These are phyloP conservation scores for Apis florea DNA, from an alignment of 1,140 invertebrate genomes.

Conservation along the genomic window DNA sequence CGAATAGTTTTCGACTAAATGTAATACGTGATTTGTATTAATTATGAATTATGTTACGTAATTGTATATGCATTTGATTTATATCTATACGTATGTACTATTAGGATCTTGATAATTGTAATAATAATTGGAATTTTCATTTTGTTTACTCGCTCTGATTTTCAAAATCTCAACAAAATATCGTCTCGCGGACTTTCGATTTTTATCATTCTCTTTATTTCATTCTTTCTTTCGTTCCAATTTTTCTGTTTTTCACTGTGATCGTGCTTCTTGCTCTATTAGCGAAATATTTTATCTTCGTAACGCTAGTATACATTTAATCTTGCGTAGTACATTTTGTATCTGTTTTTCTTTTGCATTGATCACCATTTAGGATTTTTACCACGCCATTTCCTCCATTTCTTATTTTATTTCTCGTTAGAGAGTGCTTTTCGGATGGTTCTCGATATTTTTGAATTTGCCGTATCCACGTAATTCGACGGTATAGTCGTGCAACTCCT, in stretches of 20 bases:
- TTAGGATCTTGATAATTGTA: too few relatives aligned
- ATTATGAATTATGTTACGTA: too few relatives aligned
- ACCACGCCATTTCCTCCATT: neutral
- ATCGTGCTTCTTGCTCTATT: neutral
- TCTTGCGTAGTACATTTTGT: neutral
- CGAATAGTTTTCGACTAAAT: neutral
- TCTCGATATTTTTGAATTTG: neutral
- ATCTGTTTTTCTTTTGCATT: neutral
- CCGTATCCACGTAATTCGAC: constrained; percentile 4
- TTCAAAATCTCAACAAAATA: too few relatives aligned
- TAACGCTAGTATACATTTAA: too few relatives aligned
- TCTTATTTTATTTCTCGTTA: constrained; percentile 10
- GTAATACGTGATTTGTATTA: too few relatives aligned
- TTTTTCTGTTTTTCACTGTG: neutral
- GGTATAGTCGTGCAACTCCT: neutral
- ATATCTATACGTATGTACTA: too few relatives aligned
- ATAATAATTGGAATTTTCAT: too few relatives aligned
- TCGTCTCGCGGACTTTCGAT: neutral
- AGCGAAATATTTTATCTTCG: neutral
- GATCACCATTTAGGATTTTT: neutral
- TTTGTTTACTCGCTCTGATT: too few relatives aligned
- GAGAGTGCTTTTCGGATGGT: neutral
- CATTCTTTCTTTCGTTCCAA: too few relatives aligned
- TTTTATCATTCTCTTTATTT: neutral
- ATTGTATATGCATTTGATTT: too few relatives aligned